A percentile compares a stretch with the other conserved stretches of the same genome.
Evolutionary conservation across 2,888 invertebrate genomes (phyloP).

Genomic region (Sinotaia quadrata): DNA sequence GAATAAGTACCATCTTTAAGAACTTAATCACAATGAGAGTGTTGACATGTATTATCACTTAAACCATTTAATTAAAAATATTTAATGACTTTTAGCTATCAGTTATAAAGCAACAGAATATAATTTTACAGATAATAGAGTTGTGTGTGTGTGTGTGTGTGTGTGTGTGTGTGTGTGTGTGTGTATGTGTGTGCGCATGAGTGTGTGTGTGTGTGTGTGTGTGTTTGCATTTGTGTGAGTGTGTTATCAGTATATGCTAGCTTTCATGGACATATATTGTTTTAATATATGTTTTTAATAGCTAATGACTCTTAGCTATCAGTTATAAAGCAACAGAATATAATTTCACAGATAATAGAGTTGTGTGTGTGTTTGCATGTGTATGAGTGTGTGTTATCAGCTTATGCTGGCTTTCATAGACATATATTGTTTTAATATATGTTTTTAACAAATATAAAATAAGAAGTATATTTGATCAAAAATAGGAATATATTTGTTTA

Average conservation of each 20-base stretch:
- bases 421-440: constrained; percentile 1
- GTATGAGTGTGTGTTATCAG: neutral
- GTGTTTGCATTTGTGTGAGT: constrained; percentile 9
- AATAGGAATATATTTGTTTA: constrained; percentile 1
- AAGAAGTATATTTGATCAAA: constrained; percentile 24
- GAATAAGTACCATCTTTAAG: neutral
- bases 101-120: too few relatives aligned
- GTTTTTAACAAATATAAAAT: neutral
- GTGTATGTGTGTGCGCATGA: neutral
- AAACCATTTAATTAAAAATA: too few relatives aligned
- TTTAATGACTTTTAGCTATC: too few relatives aligned
- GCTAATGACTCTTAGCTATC: too few relatives aligned
- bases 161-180: neutral
- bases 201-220: constrained; percentile 16
- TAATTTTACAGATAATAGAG: too few relatives aligned
- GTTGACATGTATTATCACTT: too few relatives aligned
- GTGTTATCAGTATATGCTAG: constrained; percentile 6
- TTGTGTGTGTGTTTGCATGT: constrained; percentile 2
- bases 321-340: too few relatives aligned
- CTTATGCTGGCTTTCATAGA: neutral
- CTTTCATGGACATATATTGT: too few relatives aligned
- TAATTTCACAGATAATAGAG: too few relatives aligned
- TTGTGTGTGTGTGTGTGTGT: neutral
- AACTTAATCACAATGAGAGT: too few relatives aligned
- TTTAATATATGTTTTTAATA: too few relatives aligned